phyloP scores from a whole-genome alignment of 2,888 invertebrate species.

The Rhagonycha lutea region DNA sequence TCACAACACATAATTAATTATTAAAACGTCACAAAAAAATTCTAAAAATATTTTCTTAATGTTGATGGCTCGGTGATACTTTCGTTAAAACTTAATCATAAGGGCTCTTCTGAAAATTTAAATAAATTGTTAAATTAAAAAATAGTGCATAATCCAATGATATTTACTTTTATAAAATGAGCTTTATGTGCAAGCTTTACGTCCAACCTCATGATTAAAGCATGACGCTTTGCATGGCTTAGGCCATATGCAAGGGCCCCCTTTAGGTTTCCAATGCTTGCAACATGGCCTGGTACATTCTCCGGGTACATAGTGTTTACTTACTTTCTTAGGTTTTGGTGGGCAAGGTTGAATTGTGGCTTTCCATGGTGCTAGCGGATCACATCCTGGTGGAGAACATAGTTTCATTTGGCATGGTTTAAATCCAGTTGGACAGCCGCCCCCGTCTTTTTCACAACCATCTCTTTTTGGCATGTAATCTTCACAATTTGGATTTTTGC shows the following conservation, averaged over 20 bases:
- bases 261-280: constrained; percentile 50
- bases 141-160: not conserved
- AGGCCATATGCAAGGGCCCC: constrained; percentile 48
- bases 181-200: constrained; percentile 27
- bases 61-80: not conserved
- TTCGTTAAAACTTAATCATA: not conserved
- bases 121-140: not conserved
- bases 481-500: constrained; percentile 42
- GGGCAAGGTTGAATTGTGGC: constrained; percentile 49
- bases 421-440: constrained; percentile 50
- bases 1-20: not conserved
- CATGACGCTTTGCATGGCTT: constrained; percentile 52
- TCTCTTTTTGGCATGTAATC: constrained; percentile 33
- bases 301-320: constrained; percentile 38
- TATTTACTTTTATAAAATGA: not conserved
- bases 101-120: not conserved
- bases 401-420: constrained; percentile 51
- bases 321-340: constrained; percentile 44
- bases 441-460: constrained; percentile 15
- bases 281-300: constrained; percentile 50
- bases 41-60: not conserved
- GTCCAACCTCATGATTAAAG: constrained; percentile 48
- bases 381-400: constrained; percentile 44
- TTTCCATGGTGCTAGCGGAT: constrained; percentile 50
- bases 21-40: not conserved